Conservation (phyloP, 2,113 vertebrate species). For the Leuciscus idus region DNA sequence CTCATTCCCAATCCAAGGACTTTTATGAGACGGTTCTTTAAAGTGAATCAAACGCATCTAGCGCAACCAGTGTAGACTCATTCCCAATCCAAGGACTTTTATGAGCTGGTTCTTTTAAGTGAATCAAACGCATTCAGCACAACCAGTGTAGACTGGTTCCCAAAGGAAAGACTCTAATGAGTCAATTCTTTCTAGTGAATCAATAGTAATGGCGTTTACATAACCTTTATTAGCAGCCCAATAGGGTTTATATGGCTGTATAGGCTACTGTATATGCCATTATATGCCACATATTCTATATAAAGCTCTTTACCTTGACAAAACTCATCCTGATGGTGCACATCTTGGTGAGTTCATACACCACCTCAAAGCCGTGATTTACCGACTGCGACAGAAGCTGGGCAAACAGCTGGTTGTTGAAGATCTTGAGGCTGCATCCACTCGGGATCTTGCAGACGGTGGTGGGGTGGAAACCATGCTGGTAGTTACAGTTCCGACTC, state of each 20-base stretch:
- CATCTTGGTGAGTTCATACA: conserved; percentile 98
- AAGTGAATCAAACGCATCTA: too few relatives aligned
- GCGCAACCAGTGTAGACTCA: too few relatives aligned
- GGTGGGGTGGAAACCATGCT: conserved; percentile 96
- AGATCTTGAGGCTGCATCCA: conserved; percentile 98
- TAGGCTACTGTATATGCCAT: too few relatives aligned
- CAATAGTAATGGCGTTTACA: not conserved
- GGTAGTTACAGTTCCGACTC: conserved; percentile 98
- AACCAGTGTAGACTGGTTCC: not conserved
- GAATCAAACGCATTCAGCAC: not conserved
- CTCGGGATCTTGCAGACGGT: conserved; percentile 98
- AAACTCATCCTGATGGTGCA: conserved; percentile 98
- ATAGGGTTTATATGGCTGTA: too few relatives aligned
- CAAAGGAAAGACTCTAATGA: not conserved
- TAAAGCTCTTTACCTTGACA: conserved; percentile 82
- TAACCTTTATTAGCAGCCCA: not conserved
- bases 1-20: too few relatives aligned
- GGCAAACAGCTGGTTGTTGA: conserved; percentile 98
- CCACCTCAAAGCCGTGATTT: conserved; percentile 96
- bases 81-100: too few relatives aligned
- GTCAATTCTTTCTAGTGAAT: not conserved
- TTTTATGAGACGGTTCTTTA: not conserved
- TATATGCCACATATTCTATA: not conserved
- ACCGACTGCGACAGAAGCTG: conserved; percentile 96
- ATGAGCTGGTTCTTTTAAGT: not conserved